Base-by-base conservation (phyloP, 2,113 vertebrate species). In the Bostrychus sinensis region DNA sequence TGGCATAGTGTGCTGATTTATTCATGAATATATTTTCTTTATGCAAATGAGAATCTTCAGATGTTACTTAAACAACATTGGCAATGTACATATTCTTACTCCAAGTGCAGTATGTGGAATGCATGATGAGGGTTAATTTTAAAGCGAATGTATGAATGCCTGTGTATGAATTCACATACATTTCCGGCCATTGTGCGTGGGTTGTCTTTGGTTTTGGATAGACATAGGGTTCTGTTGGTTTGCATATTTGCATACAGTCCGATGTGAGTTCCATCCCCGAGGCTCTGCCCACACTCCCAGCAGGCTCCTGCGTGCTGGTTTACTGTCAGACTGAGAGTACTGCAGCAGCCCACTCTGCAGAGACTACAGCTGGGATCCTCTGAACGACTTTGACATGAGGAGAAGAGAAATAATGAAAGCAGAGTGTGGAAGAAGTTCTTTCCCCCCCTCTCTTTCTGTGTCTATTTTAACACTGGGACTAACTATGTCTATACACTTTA, bases 201-300 rank as follows among this genome's bases (percentile, higher is more conserved):
- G 48, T 4, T 14, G 23, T 30, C 14, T 6, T 23, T 13, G 22
- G 12, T 7, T 42, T 46, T n/a, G n/a, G 8, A 8, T 34, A 34
- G 7, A 34, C 32, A 4, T 34, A 34, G 7, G 11, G 32, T 6
- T 41, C 14, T 50, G 32, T 12, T n/a, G 30, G 19, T 50, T 23
- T 62, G 45, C 20, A 41, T 45, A 23, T 62, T 17, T 62, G 45
- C 20, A 26, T 45, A 45, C 3, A 41, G 38, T 42, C 25, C 39
- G 19, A 28, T 30, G 41, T 32, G 41, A 30, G 39, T 25, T 39
- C 13, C 5, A 25, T 41, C 36, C 23, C 37, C 22, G 20, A 12
- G 36, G 36, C 37, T 41, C 16, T 2, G 56, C 37, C 37, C 56
- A 57, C 36, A 28, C 36, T 57, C 56, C 56, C 56, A 39, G 22